These are phyloP conservation scores for Lampropteryx suffumata DNA, from an alignment of 2,888 invertebrate genomes.

Conservation along the genomic window DNA sequence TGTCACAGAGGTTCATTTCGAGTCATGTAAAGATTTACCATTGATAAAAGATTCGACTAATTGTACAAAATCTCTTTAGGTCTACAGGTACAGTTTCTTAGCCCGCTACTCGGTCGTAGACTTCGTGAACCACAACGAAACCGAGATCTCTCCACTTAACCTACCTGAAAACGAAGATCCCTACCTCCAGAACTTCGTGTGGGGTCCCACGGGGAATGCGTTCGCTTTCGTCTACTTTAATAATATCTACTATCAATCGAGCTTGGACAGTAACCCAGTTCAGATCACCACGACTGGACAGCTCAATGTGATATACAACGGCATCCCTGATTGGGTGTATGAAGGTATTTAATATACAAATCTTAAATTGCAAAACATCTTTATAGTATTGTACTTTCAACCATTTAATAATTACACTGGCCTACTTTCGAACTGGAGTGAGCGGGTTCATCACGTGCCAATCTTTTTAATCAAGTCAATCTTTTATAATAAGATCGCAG, in stretches of 20 bases:
- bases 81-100: conserved; percentile 90
- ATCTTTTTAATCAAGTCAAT: no score
- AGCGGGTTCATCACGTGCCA: no score
- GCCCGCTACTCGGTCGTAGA: conserved; percentile 89
- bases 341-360: no score
- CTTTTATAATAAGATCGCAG: no score
- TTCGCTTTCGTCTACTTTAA: conserved; percentile 88
- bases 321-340: conserved; percentile 97
- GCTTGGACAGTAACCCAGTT: conserved; percentile 64
- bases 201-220: conserved; percentile 89
- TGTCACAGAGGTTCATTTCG: no score
- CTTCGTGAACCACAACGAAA: conserved; percentile 72
- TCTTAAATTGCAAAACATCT: no score
- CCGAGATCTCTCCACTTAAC: conserved; percentile 53
- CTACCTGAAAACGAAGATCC: conserved; percentile 56
- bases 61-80: conserved; percentile 60
- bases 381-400: no score
- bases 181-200: conserved; percentile 87
- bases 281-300: conserved; percentile 85
- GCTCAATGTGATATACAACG: conserved; percentile 88
- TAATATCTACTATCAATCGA: conserved; percentile 89
- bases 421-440: no score
- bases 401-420: no score
- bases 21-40: no score
- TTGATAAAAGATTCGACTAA: background rate